Conservation (phyloP, 2,888 invertebrate species). For the Sinohyriopsis cumingii region DNA sequence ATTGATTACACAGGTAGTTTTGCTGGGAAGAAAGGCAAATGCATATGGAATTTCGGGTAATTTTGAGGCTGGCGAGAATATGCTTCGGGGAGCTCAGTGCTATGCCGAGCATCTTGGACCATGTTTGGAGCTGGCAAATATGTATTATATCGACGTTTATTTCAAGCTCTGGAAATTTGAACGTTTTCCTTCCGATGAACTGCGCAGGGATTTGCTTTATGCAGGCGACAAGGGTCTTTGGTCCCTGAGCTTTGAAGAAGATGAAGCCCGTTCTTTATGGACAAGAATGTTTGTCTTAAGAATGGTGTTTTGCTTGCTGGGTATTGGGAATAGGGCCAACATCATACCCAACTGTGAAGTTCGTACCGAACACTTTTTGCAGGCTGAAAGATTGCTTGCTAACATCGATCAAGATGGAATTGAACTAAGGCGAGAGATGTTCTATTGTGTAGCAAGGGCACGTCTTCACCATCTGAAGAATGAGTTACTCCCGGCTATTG, state of each 20-base stretch:
- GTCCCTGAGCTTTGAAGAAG: constrained; percentile 29
- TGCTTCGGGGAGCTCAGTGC: constrained; percentile 25
- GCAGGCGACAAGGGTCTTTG: constrained; percentile 32
- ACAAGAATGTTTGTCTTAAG: constrained; percentile 38
- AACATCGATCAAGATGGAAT: constrained; percentile 25
- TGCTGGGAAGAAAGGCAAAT: constrained; percentile 30
- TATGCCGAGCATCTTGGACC: constrained; percentile 24
- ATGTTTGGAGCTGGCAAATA: constrained; percentile 38
- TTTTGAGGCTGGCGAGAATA: constrained; percentile 21
- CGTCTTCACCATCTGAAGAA: constrained; percentile 15
- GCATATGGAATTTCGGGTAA: constrained; percentile 22
- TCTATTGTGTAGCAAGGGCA: constrained; percentile 34
- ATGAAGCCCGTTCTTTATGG: constrained; percentile 29
- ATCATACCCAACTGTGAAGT: constrained; percentile 19
- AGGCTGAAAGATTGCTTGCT: constrained; percentile 19
- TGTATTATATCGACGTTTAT: constrained; percentile 38
- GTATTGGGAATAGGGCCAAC: constrained; percentile 37
- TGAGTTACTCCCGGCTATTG: constrained; percentile 1
- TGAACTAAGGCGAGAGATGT: constrained; percentile 38
- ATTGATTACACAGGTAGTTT: constrained; percentile 24
- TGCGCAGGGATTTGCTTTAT: constrained; percentile 20
- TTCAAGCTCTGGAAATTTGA: constrained; percentile 38
- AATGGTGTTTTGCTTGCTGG: constrained; percentile 40
- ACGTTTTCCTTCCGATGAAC: constrained; percentile 11
- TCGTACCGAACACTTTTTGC: constrained; percentile 9